Evolutionary conservation across 1,140 invertebrate genomes (phyloP), one percentile per base, ranked within the genome.

Genomic region (Atopsyche davidsoni): DNA sequence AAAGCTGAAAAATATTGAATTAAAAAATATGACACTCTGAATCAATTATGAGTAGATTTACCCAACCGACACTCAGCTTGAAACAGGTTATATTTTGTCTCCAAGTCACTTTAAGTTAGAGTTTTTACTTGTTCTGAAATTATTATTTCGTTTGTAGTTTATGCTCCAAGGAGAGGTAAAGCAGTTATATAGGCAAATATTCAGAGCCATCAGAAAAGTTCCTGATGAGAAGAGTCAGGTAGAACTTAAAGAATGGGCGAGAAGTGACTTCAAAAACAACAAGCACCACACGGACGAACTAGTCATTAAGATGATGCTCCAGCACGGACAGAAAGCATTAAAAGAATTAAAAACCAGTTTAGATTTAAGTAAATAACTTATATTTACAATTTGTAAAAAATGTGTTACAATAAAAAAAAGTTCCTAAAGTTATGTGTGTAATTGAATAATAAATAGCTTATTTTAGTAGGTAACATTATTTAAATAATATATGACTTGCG

Each of bases 111-210:
- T n/a, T n/a, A n/a, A n/a, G n/a, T n/a, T n/a, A n/a, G n/a, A n/a
- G n/a, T n/a, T n/a, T 22, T 9, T 32, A 17, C 13, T 6, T 18
- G 13, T 3, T 40, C 4, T 24, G 10, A 39, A 47, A 34, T 36
- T 48, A 46, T 21, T 36, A 19, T 41, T 34, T 51, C 4, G 22
- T 63, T 72, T 64, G 19, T 60, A 89, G 86, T 89, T 89, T 69
- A 77, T 89, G 61, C 65, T 86, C 17, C 76, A 82, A 34, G 78
- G 82, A 69, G 79, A 87, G 68, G 86, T 89, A 2, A 62, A 87
- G n/a, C 83, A 82, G 60, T 63, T 88, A 1, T 90, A 89, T 59
- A 70, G 81, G 51, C 77, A 81, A 28, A 82, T 89, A 46, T 79
- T 87, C 49, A 75, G 78, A 42, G 76, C 81, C 14, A 76, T 85